Evolutionary conservation across 2,888 invertebrate species (phyloP).

Genomic region (Operophtera brumata): DNA sequence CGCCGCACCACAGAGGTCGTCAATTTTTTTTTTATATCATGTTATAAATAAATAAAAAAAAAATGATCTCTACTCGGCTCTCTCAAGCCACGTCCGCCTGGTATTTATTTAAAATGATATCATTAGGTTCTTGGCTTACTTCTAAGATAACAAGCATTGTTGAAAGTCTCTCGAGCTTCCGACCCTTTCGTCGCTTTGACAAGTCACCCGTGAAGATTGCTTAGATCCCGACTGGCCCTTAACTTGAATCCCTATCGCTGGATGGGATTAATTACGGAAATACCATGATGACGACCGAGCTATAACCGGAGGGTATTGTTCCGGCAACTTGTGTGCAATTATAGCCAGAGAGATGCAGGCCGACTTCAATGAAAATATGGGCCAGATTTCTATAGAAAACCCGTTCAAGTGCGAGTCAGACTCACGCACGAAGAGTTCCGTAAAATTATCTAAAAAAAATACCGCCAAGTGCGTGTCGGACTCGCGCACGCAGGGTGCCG

Average conservation of each 20-base stretch:
- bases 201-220: constrained; percentile 80
- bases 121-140: constrained; percentile 75
- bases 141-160: constrained; percentile 80
- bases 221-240: constrained; percentile 78
- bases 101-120: constrained; percentile 75
- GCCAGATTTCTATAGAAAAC: too few relatives aligned
- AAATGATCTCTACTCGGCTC: background rate
- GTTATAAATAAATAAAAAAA: too few relatives aligned
- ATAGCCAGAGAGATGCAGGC: background rate
- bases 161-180: constrained; percentile 77
- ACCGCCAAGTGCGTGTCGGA: too few relatives aligned
- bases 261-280: constrained; percentile 79
- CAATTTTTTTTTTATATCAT: too few relatives aligned
- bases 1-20: too few relatives aligned
- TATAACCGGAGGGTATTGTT: constrained; percentile 64
- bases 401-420: too few relatives aligned
- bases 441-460: too few relatives aligned
- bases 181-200: constrained; percentile 79
- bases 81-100: background rate
- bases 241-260: constrained; percentile 75
- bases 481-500: too few relatives aligned
- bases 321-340: background rate
- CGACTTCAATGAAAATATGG: background rate
- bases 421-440: too few relatives aligned
- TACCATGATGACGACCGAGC: constrained; percentile 68